Conservation (phyloP, 2,113 vertebrate genomes). For the Tretioscincus oriximinensis region DNA sequence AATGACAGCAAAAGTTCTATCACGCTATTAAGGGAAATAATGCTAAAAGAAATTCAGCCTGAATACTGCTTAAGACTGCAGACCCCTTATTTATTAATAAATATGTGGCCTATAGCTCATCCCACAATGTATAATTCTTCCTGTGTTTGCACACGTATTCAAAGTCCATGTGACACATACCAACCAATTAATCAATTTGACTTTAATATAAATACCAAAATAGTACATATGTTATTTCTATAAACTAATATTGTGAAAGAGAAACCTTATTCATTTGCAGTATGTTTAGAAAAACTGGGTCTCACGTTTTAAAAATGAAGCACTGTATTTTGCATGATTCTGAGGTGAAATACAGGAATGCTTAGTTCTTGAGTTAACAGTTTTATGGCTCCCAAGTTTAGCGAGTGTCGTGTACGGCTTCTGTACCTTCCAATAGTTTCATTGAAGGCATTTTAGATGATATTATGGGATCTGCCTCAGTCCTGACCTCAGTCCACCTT, state of each 20-base stretch:
- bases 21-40: no score
- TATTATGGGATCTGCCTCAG: not conserved
- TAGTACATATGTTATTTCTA: not conserved
- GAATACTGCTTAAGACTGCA: not conserved
- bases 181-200: not conserved
- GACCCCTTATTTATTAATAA: not conserved
- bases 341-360: not conserved
- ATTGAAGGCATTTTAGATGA: not conserved
- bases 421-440: not conserved
- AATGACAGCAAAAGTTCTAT: no score
- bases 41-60: no score
- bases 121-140: not conserved
- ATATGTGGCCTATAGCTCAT: not conserved
- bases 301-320: not conserved
- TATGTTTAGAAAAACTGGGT: not conserved
- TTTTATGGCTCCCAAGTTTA: not conserved
- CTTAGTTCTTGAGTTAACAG: not conserved
- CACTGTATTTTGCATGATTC: not conserved
- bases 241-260: not conserved
- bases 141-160: not conserved
- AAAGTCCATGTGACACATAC: not conserved
- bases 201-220: not conserved
- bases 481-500: not conserved
- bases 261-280: not conserved
- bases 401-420: not conserved